Percentiles rank a stretch among this genome's conserved stretches.
phyloP scores from a whole-genome alignment of 1,140 invertebrate species.

The Orius insidiosus region DNA sequence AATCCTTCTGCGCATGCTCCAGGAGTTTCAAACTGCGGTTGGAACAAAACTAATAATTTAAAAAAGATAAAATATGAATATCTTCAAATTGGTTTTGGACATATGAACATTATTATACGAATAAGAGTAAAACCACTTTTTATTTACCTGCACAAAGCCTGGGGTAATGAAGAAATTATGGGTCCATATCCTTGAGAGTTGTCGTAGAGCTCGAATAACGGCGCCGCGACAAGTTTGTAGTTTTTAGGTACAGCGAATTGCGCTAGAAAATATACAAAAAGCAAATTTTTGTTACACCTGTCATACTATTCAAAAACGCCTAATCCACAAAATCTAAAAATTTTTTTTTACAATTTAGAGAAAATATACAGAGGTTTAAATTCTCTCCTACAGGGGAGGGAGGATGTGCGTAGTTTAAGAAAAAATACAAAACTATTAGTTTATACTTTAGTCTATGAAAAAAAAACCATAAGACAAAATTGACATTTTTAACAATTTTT shows the following conservation, averaged over 20 bases:
- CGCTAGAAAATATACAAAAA: slow-evolving; percentile 38
- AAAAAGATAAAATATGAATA: too few relatives aligned
- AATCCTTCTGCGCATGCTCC: too few relatives aligned
- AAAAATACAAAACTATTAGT: neutral
- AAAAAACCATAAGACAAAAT: neutral
- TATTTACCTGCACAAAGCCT: slow-evolving; percentile 77
- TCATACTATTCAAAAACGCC: neutral
- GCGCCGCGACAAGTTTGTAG: slow-evolving; percentile 98
- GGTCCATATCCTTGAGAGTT: slow-evolving; percentile 98
- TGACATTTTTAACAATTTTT: too few relatives aligned
- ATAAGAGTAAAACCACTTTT: too few relatives aligned
- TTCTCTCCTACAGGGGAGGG: neutral
- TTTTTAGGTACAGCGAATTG: slow-evolving; percentile 98
- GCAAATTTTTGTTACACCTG: neutral
- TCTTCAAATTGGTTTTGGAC: too few relatives aligned
- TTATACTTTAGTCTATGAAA: neutral
- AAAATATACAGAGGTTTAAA: slow-evolving; percentile 1
- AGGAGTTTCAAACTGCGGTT: too few relatives aligned
- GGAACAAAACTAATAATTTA: too few relatives aligned
- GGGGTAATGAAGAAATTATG: slow-evolving; percentile 94
- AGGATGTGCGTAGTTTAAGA: too few relatives aligned
- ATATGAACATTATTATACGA: too few relatives aligned
- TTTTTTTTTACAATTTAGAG: neutral
- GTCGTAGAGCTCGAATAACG: slow-evolving; percentile 96
- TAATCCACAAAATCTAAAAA: neutral